Percentiles rank a stretch among this genome's conserved stretches.
These are phyloP conservation scores for Oriolus oriolus DNA, from an alignment of 2,113 vertebrate species.

Conservation along the genomic window DNA sequence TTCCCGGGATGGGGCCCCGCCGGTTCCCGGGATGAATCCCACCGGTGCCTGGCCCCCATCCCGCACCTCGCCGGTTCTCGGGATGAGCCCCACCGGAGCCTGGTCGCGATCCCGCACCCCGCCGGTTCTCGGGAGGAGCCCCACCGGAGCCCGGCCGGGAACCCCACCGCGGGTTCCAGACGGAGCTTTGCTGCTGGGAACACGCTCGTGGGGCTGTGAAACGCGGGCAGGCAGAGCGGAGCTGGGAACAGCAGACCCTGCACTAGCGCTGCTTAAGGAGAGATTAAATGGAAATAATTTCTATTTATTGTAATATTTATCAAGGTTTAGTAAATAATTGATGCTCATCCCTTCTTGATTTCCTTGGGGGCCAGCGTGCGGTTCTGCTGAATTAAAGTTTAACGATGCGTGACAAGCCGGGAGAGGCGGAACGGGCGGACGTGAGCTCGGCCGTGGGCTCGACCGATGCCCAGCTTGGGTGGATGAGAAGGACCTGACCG, in stretches of 20 bases:
- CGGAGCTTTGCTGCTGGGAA: neutral
- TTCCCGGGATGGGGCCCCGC: neutral
- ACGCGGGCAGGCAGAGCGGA: accelerated
- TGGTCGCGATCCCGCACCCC: neutral
- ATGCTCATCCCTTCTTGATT: conserved; percentile 37
- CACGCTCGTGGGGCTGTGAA: accelerated
- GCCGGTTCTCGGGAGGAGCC: too few relatives aligned
- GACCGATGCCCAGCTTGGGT: accelerated
- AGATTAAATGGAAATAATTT: conserved; percentile 38
- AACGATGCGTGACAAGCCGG: accelerated
- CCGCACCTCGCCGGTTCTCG: neutral
- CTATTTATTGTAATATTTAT: conserved; percentile 56
- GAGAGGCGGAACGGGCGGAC: neutral
- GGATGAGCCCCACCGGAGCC: neutral
- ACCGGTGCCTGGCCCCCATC: too few relatives aligned
- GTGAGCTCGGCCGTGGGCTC: neutral
- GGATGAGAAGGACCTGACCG: neutral
- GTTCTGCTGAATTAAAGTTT: neutral
- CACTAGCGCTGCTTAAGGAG: neutral
- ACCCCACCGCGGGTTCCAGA: neutral
- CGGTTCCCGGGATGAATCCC: too few relatives aligned
- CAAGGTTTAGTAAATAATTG: conserved; percentile 57
- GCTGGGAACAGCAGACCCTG: neutral
- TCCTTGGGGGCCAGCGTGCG: neutral
- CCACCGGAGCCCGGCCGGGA: neutral